Base-by-base conservation (phyloP, 2,113 vertebrate genomes). In the Neotoma lepida region DNA sequence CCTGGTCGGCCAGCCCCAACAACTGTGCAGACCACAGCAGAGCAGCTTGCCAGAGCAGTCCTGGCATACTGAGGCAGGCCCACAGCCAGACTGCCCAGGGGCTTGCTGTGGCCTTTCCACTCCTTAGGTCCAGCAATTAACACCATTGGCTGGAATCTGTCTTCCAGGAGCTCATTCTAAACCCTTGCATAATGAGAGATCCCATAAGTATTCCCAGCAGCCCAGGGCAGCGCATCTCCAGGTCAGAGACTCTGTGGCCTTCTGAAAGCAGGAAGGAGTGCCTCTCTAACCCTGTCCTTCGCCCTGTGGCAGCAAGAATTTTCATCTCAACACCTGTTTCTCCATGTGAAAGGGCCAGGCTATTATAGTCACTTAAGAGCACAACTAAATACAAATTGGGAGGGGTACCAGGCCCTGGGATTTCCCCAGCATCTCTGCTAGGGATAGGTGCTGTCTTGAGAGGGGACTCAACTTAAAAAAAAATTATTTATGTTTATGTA, bases 101-200 rank as follows among this genome's bases (percentile, higher is more conserved):
- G 35, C 41, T 22, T 9, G 0, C 4, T 28, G 24, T 39, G 74
- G 51, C 61, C 68, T 71, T 54, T 4, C 70, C 44, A 33, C 24
- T 84, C 90, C 4, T 41, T 28, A 86, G 81, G 70, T 39, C 33
- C 49, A 46, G 77, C 88, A 56, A 51, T 77, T 51, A 89, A 73
- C 88, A 88, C 61, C 77, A 39, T 51, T 86, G 24, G 63, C 86
- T 74, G 41, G 87, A 82, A 41, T 78, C 82, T 56, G 86, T 82
- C 73, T 93, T 84, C 86, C 86, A 10, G 24, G 33, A 71, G 84
- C 82, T 86, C 30, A 17, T 81, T 80, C 93, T 92, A 86, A 78
- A 63, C 84, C 54, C 63, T 58, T 68, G 0, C 0, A 81, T 90
- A 71, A 93, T 7, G 17, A 91, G 88, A 89, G 56, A 28, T 89